Evolutionary conservation across 2,113 vertebrate species (phyloP).

Genomic region (Glaucomys volans): DNA sequence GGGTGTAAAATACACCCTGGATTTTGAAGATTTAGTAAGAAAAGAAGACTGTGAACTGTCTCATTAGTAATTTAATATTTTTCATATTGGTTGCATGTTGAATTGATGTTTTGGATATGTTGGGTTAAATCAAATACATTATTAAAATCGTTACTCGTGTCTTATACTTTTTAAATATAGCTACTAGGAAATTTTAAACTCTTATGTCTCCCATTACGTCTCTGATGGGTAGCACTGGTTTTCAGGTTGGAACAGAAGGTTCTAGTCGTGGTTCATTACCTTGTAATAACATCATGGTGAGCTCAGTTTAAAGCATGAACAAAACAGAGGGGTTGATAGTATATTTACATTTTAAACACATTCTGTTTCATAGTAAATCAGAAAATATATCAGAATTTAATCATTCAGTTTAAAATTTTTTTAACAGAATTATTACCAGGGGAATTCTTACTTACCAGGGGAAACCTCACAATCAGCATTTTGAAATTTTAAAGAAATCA

Average conservation of each 20-base stretch:
- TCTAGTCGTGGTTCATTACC: background rate
- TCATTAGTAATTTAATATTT: conserved; percentile 14
- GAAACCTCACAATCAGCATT: background rate
- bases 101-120: background rate
- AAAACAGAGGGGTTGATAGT: background rate
- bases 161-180: background rate
- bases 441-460: background rate
- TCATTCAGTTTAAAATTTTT: background rate
- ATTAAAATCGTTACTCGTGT: background rate
- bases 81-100: background rate
- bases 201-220: background rate
- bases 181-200: conserved; percentile 21
- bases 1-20: background rate
- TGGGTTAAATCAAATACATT: conserved; percentile 39
- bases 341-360: background rate
- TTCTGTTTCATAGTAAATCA: background rate
- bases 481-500: conserved; percentile 31
- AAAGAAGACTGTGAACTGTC: conserved; percentile 9
- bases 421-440: background rate
- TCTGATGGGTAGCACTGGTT: background rate
- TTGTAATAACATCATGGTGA: background rate
- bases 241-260: background rate
- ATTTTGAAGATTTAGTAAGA: background rate
- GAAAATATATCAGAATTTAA: conserved; percentile 8
- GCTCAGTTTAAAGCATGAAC: conserved; percentile 38